phyloP scores from a whole-genome alignment of 2,888 invertebrate genomes.

The Corythucha ciliata region DNA sequence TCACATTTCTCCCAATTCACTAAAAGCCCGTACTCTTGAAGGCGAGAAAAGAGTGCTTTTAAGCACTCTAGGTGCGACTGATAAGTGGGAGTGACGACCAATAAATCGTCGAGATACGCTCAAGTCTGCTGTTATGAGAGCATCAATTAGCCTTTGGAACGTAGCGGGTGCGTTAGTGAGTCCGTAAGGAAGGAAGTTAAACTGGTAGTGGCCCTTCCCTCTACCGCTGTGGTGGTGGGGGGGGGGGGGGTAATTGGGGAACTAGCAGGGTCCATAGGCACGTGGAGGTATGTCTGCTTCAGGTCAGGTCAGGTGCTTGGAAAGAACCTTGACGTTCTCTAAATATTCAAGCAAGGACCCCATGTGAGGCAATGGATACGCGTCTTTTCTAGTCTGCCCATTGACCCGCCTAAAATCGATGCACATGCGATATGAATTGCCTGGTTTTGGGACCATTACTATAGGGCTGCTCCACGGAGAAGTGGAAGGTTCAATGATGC shows the following conservation, averaged over 20 bases:
- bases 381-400: too few species aligned
- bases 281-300: too few species aligned
- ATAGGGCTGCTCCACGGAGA: background rate
- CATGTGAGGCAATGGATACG: too few species aligned
- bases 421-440: too few species aligned
- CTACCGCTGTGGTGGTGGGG: too few species aligned
- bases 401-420: too few species aligned
- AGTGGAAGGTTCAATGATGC: background rate
- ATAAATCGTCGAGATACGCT: conserved; percentile 14
- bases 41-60: background rate
- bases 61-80: background rate
- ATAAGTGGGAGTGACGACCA: conserved; percentile 12
- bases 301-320: too few species aligned
- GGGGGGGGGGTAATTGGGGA: too few species aligned
- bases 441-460: background rate
- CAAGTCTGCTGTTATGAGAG: conserved; percentile 24
- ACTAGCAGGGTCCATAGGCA: too few species aligned
- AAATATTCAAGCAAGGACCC: too few species aligned
- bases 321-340: too few species aligned
- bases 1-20: conserved; percentile 10
- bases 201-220: conserved; percentile 23
- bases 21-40: background rate
- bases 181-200: conserved; percentile 32
- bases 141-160: conserved; percentile 30
- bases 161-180: conserved; percentile 23